Evolutionary conservation across 1,140 invertebrate genomes (phyloP).

Genomic region (Littorina saxatilis): DNA sequence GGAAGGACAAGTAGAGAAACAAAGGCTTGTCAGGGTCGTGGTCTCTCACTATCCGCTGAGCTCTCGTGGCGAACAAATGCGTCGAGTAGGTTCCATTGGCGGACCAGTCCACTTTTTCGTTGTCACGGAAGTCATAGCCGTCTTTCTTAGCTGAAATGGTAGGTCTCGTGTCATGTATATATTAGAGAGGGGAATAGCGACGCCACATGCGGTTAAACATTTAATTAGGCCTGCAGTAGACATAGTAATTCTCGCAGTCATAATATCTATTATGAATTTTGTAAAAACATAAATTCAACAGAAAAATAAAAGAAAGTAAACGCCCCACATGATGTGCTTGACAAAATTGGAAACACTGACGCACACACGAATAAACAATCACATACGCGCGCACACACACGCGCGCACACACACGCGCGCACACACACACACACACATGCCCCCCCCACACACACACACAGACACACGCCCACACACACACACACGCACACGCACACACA

Average conservation of each 20-base stretch:
- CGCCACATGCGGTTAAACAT: conserved; percentile 53
- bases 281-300: too few relatives aligned
- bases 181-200: conserved; percentile 48
- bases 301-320: too few relatives aligned
- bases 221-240: conserved; percentile 72
- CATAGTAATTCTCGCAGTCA: conserved; percentile 75
- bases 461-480: too few relatives aligned
- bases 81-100: conserved; percentile 2
- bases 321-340: too few relatives aligned
- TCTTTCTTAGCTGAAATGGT: conserved; percentile 44
- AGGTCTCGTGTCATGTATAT: too few relatives aligned
- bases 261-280: conserved; percentile 71
- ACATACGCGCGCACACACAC: too few relatives aligned
- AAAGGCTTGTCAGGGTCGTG: conserved; percentile 36
- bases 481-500: too few relatives aligned
- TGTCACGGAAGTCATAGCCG: conserved; percentile 56
- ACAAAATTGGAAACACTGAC: too few relatives aligned
- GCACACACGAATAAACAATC: too few relatives aligned
- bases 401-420: too few relatives aligned
- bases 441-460: too few relatives aligned
- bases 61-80: neutral
- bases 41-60: neutral
- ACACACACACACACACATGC: too few relatives aligned
- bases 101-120: conserved; percentile 17
- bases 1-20: conserved; percentile 57